These are phyloP conservation scores for Sepioteuthis lessoniana DNA, from an alignment of 2,888 invertebrate species.

Conservation along the genomic window DNA sequence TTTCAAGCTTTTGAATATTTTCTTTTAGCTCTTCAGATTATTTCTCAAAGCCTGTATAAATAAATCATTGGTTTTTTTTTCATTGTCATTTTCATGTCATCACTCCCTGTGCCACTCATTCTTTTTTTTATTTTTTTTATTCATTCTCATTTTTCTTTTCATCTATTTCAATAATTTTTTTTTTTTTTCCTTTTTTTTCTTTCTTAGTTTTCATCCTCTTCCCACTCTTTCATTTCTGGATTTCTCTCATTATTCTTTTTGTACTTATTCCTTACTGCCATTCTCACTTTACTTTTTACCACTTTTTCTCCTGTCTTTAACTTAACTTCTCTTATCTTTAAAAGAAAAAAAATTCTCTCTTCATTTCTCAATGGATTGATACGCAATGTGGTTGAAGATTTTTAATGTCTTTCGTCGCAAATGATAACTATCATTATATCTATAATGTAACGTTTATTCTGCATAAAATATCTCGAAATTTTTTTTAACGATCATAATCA, in stretches of 20 bases:
- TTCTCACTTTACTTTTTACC: background rate
- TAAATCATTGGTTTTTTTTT: background rate
- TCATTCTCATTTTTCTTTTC: background rate
- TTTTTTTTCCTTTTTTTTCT: background rate
- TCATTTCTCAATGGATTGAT: no score
- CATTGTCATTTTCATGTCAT: constrained; percentile 33
- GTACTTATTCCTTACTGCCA: no score
- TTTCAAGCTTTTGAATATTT: background rate
- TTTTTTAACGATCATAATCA: no score
- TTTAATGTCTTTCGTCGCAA: no score
- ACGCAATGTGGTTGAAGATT: no score
- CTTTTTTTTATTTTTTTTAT: background rate
- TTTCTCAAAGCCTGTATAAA: constrained; percentile 7
- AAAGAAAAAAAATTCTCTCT: no score
- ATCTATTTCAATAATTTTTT: background rate
- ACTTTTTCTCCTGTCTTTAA: background rate
- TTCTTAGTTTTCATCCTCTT: background rate
- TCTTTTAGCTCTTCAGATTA: background rate
- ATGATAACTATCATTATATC: no score
- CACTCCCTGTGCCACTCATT: background rate
- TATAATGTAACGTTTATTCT: no score
- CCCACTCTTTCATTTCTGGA: background rate
- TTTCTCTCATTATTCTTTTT: background rate
- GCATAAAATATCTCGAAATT: no score
- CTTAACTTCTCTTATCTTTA: no score